Conservation (phyloP, 1,140 invertebrate species). For the Achroia grisella region DNA sequence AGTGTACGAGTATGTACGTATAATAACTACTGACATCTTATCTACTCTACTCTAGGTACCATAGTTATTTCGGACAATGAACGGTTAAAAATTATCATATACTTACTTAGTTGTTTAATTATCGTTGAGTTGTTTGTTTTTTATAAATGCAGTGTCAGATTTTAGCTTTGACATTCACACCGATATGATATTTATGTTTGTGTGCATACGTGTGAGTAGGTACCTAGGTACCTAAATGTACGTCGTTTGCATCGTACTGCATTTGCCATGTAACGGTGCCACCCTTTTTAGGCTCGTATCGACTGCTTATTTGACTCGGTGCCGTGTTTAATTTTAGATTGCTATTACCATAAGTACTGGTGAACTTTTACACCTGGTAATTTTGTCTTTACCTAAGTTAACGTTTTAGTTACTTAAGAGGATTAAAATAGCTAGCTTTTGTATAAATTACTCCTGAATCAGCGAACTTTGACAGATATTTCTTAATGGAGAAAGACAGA, state of each 20-base stretch:
- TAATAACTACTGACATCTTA: neutral
- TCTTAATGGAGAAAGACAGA: too few species aligned
- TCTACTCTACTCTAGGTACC: too few species aligned
- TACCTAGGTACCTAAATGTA: neutral
- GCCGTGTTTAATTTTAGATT: too few species aligned
- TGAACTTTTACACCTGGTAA: too few species aligned
- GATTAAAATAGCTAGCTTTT: too few species aligned
- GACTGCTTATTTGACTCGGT: constrained; percentile 11
- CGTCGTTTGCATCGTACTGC: constrained; percentile 29
- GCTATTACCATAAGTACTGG: too few species aligned
- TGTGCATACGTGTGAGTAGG: constrained; percentile 17
- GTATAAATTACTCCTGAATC: too few species aligned
- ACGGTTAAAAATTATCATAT: constrained; percentile 17
- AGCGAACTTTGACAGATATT: too few species aligned
- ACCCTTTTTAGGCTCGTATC: constrained; percentile 23
- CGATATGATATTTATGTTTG: constrained; percentile 14
- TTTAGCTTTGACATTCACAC: constrained; percentile 12
- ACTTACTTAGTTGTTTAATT: constrained; percentile 10
- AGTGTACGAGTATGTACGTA: too few species aligned
- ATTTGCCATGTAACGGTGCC: constrained; percentile 25
- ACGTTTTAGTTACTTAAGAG: too few species aligned
- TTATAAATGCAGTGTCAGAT: constrained; percentile 16
- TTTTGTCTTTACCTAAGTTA: too few species aligned
- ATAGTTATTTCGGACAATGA: constrained; percentile 2
- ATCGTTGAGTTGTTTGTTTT: constrained; percentile 18